Base-by-base conservation (phyloP, 92 coral and sea anemone genomes). In the Muricea muricata region DNA sequence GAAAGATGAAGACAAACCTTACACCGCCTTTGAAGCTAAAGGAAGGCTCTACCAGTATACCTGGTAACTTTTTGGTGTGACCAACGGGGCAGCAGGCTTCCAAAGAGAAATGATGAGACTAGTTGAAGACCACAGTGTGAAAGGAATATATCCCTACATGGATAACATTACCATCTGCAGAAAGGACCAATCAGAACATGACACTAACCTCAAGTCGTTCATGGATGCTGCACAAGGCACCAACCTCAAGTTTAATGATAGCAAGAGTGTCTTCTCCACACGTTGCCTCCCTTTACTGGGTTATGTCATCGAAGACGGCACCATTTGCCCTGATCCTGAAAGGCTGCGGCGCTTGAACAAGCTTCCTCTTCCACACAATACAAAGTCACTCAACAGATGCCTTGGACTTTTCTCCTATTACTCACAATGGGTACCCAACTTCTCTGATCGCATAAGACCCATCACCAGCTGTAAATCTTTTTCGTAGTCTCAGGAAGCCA, bases 141-240 rank as follows among this genome's bases (percentile, higher is more conserved):
- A 75, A 57, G 80, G 80, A 47, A 65, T 75, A 12, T 75, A 45
- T 35, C 35, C 61, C 24, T 75, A 75, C 35, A 61, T 57, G 3
- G 66, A 57, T 13, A 26, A 57, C 66, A 57, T 57, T 5, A 85
- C 91, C 31, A 87, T 88, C 25, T 52, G 89, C 73, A 89, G 89
- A 2, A 77, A 60, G 58, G 93, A 91, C 75, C 93, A 91, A 72
- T 75, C 78, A 60, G 91, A 91, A 8, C 87, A 91, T 87, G 91
- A 80, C 37, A 47, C 61, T 46, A 91, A 91, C 78, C 72, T 84
- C 40, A 55, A 87, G 77, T 15, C 29, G 0, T 87, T 91, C 21
- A 89, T 79, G n/a, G 87, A 79, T 45, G 89, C 87, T 47, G 87
- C 91, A 20, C 41, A 83, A 72, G 37, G 87, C 39, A 86, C 79